A percentile compares a stretch with the other conserved stretches of the same genome.
phyloP scores from a whole-genome alignment of 2,113 vertebrate species.

The Pluvianellus socialis region DNA sequence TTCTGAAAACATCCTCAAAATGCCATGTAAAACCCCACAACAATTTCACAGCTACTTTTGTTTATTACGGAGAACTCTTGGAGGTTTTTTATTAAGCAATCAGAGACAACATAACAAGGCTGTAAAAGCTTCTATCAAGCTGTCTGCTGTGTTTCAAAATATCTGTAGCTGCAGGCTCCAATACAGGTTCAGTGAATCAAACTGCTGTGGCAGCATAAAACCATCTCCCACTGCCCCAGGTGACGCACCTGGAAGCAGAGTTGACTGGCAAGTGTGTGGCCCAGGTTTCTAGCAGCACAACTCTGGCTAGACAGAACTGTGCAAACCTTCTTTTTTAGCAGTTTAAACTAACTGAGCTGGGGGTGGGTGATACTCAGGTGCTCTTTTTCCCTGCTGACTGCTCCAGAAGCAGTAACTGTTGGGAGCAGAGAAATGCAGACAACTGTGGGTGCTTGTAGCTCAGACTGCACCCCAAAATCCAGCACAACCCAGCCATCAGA shows the following conservation, averaged over 20 bases:
- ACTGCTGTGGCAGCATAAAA: accelerated
- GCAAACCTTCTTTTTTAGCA: not conserved
- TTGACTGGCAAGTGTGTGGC: accelerated
- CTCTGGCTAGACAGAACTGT: not conserved
- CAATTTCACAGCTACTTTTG: slow-evolving; percentile 42
- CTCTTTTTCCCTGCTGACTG: not conserved
- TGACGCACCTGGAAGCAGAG: not conserved
- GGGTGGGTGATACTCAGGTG: no score
- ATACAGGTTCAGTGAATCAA: not conserved
- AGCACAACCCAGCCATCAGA: not conserved
- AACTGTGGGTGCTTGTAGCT: not conserved
- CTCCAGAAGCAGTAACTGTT: not conserved
- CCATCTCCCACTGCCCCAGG: not conserved
- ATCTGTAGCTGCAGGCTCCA: not conserved
- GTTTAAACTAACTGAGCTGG: not conserved
- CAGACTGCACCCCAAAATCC: not conserved
- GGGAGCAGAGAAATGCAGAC: not conserved
- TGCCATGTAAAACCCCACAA: not conserved
- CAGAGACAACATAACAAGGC: not conserved
- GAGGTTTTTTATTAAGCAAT: not conserved
- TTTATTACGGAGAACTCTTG: not conserved
- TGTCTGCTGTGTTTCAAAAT: not conserved
- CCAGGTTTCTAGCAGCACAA: not conserved
- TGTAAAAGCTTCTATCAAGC: not conserved
- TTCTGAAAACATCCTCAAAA: slow-evolving; percentile 45